phyloP scores from a whole-genome alignment of 2,113 vertebrate genomes.

The Isichthys henryi region DNA sequence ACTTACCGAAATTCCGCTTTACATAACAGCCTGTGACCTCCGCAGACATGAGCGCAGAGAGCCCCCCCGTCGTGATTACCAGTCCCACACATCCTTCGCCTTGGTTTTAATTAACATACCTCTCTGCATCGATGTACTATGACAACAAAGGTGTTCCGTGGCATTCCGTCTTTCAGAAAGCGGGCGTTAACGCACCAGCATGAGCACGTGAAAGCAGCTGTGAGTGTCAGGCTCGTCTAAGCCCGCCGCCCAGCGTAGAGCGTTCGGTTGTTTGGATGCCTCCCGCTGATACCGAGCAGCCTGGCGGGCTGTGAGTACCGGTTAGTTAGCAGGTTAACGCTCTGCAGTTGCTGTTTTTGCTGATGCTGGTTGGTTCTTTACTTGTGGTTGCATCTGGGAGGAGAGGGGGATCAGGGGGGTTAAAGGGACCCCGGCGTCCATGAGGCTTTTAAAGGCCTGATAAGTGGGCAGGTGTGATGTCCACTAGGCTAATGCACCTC shows the following conservation, averaged over 20 bases:
- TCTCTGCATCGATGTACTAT: background rate
- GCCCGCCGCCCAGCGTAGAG: background rate
- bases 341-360: background rate
- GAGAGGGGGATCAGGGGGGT: background rate
- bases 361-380: background rate
- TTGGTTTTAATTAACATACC: conserved; percentile 3
- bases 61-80: background rate
- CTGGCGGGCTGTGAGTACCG: background rate
- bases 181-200: background rate
- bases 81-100: background rate
- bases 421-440: background rate
- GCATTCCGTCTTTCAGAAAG: background rate
- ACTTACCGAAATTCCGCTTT: background rate
- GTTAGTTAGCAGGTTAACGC: background rate
- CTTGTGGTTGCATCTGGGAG: background rate
- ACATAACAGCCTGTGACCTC: background rate
- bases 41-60: background rate
- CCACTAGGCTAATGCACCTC: background rate
- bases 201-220: background rate
- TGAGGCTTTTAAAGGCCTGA: background rate
- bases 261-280: background rate
- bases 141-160: background rate
- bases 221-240: background rate
- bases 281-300: background rate
- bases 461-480: background rate